Evolutionary conservation across 2,797 vertebrate species (phyloP), one percentile per base, ranked within the genome.

Genomic region (Limosa lapponica): DNA sequence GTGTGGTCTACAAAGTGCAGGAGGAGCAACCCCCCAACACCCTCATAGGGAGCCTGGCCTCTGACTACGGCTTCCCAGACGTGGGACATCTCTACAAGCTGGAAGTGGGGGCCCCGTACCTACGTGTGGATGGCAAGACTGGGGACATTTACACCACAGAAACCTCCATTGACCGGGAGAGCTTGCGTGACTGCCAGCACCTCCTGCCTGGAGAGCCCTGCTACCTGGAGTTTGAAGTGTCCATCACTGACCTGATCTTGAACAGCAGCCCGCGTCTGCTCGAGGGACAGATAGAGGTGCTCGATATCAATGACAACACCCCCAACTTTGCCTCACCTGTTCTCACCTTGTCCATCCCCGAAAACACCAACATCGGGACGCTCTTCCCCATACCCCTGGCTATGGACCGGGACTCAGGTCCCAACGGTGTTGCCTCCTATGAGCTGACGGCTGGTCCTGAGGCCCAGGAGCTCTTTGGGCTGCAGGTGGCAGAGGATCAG

Each of bases 101-200:
- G 74, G 99, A 99, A 95, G 98, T 99, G 88, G 99, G 99, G 39
- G 93, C 98, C 19, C 99, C 99, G 0, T 99, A 99, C 96, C 98
- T 99, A 55, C 98, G 99, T 9, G 99, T 99, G 93, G 99, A 99
- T 4, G 99, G 99, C 93, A 99, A 99, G 94, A 99, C 99, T 0
- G 99, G 99, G 1, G 99, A 99, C 95, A 99, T 99, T 96, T 99
- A 99, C 97, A 99, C 99, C 95, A 99, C 99, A 0, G 99, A 99
- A 97, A 98, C 98, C 85, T 98, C 99, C 82, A 99, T 99, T 0
- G 99, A 99, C 97, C 98, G 99, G 1, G 99, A 99, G 98, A 98
- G 78, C 37, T 98, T 99, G 92, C 98, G 97, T 10, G 99, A 99
- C 90, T 99, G 99, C 95, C 99, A 99, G 90, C 98, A 99, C 96